Evolutionary conservation across 2,888 invertebrate species (phyloP), one percentile per base, ranked within the genome.

Genomic region (Polia nebulosa): DNA sequence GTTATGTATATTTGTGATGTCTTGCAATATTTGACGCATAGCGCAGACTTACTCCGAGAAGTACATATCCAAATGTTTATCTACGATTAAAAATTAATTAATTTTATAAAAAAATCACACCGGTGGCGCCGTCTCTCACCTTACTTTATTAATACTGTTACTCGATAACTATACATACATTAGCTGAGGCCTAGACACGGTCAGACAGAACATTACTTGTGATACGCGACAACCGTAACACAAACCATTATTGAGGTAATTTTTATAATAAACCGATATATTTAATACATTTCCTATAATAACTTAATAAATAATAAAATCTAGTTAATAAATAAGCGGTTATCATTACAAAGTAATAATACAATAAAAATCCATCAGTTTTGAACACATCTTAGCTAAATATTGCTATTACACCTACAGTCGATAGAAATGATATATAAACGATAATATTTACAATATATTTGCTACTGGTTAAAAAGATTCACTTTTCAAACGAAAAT

Each of bases 321-420:
- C 93, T 94, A 92, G 87, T 91, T 88, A 93, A 93, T 93, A 94
- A 95, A 93, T 93, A 93, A 84, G 83, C 84, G 76, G 81, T 76
- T 81, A 93, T 92, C 91, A 90, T 91, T 90, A 91, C 86, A 89
- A 90, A 88, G 87, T 90, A 90, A 86, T 88, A 87, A 90, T 89
- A 89, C 82, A 84, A 84, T 83, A 92, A 91, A 88, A 91, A 92
- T 89, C 88, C 87, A 90, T 91, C 90, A 86, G 89, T 89, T 93
- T 92, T 94, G 95, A 95, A 95, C 95, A 94, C 94, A 93, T 94
- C 94, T 94, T 95, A 95, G 92, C 94, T 95, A 95, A 88, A 91
- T 93, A 94, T 94, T 92, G 92, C 94, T 94, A 95, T 86, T 88
- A 88, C 88, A 89, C 82, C 90, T 92, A 92, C 87, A 83, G 85